A percentile compares a stretch with the other conserved stretches of the same genome.
Evolutionary conservation across 2,888 invertebrate species (phyloP).

Genomic region (Melipona beecheii): DNA sequence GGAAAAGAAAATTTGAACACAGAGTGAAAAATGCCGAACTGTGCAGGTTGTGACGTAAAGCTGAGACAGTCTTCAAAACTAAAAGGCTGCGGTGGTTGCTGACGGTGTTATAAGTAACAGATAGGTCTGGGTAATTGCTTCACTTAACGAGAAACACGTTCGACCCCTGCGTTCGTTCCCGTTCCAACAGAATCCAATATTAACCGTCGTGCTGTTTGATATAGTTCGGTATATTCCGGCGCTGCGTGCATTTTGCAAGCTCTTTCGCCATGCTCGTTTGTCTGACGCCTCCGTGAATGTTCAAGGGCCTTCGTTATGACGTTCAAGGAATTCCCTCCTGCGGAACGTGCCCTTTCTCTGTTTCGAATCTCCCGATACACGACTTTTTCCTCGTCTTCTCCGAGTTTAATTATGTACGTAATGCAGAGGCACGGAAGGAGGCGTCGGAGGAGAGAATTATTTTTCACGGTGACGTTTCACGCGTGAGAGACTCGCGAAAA

Average conservation of each 20-base stretch:
- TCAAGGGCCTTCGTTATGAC: slow-evolving; percentile 64
- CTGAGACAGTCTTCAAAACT: slow-evolving; percentile 77
- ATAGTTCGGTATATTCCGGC: slow-evolving; percentile 67
- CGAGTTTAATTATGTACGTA: slow-evolving; percentile 13
- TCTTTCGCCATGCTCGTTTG: slow-evolving; percentile 62
- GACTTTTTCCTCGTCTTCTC: slow-evolving; percentile 37
- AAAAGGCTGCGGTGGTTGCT: slow-evolving; percentile 82
- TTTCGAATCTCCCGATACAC: slow-evolving; percentile 48
- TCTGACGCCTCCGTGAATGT: slow-evolving; percentile 49
- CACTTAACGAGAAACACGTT: slow-evolving; percentile 84
- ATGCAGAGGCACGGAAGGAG: background rate
- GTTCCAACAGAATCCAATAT: slow-evolving; percentile 70
- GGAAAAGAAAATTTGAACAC: background rate
- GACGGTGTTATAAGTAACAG: slow-evolving; percentile 82
- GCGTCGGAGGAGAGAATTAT: background rate
- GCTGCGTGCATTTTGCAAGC: slow-evolving; percentile 65
- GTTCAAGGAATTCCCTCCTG: slow-evolving; percentile 47
- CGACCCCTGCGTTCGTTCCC: slow-evolving; percentile 69
- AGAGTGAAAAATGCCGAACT: slow-evolving; percentile 5
- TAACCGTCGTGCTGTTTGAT: slow-evolving; percentile 78
- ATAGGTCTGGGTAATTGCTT: slow-evolving; percentile 83
- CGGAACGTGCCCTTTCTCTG: slow-evolving; percentile 52
- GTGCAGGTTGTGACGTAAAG: slow-evolving; percentile 64
- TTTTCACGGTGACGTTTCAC: background rate
- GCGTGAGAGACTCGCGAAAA: too few species aligned